Evolutionary conservation across 2,888 invertebrate genomes (phyloP), one percentile per base, ranked within the genome.

Genomic region (Hermaeophaga mercurialis): DNA sequence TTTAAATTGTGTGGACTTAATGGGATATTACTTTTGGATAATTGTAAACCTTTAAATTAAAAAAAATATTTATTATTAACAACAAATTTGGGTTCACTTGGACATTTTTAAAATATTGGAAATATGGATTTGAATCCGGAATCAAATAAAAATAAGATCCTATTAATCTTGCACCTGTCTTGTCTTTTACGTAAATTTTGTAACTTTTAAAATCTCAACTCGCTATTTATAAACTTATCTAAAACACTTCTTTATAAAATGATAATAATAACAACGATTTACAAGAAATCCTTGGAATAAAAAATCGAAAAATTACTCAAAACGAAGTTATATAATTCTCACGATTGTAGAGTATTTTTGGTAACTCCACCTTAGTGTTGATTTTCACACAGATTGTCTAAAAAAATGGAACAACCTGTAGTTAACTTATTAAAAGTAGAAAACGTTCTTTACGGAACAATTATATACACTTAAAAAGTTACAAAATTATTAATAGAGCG

Each of bases 401-500:
- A n/a, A 7, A 22, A 22, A 22, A 12, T 33, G 12, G 33, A 6
- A 33, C 14, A n/a, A n/a, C n/a, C n/a, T n/a, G n/a, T n/a, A n/a
- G n/a, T n/a, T n/a, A n/a, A n/a, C n/a, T n/a, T n/a, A n/a, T n/a
- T n/a, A n/a, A n/a, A n/a, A n/a, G n/a, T n/a, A n/a, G n/a, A n/a
- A n/a, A n/a, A n/a, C n/a, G n/a, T n/a, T n/a, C n/a, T n/a, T n/a
- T 11, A 33, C 11, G 33, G 8, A 33, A 12, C 33, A 12, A 7
- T 33, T 33, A 14, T 14, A 14, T 5, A 33, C 26, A 24, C 22
- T 43, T 24, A 46, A 57, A 57, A 54, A 58, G 58, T 58, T 58
- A 54, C 58, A 62, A 63, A 63, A 60, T 62, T 63, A 58, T 57
- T 60, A 47, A 12, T 33, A 41, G 41, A 49, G 49, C 33, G 50